phyloP scores from a whole-genome alignment of 2,888 invertebrate genomes.

The Sceliomorpha sp. region DNA sequence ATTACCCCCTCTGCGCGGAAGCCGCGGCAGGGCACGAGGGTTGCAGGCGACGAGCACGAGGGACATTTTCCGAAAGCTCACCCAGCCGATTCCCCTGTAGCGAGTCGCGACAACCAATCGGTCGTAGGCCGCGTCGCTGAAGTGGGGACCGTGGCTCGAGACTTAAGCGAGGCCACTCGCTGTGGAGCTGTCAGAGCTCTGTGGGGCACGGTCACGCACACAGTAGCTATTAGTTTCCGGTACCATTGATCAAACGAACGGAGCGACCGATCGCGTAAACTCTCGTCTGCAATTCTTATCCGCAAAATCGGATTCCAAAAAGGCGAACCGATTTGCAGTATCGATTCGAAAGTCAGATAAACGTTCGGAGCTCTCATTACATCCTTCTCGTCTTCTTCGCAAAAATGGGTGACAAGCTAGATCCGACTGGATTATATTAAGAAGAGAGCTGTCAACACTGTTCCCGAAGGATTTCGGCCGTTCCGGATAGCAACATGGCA shows the following conservation, averaged over 20 bases:
- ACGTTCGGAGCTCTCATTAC: too few species aligned
- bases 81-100: constrained; percentile 74
- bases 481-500: constrained; percentile 62
- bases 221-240: constrained; percentile 69
- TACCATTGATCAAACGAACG: too few species aligned
- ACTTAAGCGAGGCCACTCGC: constrained; percentile 81
- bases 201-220: constrained; percentile 80
- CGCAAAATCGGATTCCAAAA: neutral
- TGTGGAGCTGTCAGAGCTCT: constrained; percentile 80
- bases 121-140: constrained; percentile 61
- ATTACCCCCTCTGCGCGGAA: constrained; percentile 38
- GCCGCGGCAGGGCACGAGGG: constrained; percentile 37
- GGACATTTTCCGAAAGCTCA: constrained; percentile 77
- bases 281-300: constrained; percentile 16
- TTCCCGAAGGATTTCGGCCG: constrained; percentile 18
- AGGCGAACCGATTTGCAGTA: too few species aligned
- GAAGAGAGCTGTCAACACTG: constrained; percentile 1
- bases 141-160: constrained; percentile 76
- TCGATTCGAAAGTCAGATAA: too few species aligned
- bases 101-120: constrained; percentile 71
- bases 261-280: constrained; percentile 38
- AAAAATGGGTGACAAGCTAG: constrained; percentile 61
- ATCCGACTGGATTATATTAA: constrained; percentile 69
- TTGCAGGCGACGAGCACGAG: too few species aligned
- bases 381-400: neutral